Conservation (phyloP, 2,113 vertebrate genomes). For the Rynchops niger region DNA sequence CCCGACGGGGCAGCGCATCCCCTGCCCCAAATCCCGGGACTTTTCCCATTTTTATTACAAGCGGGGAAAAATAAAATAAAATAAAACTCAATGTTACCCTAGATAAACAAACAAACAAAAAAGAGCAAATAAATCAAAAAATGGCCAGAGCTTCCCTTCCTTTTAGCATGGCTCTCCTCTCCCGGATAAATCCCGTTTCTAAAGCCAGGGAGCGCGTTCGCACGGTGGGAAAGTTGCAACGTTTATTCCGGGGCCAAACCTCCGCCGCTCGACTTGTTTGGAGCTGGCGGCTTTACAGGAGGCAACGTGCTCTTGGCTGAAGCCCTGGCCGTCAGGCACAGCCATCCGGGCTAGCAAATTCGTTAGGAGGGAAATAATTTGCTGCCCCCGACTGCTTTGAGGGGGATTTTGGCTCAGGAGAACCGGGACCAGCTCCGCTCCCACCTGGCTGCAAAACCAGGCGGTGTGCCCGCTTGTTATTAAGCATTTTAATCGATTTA, state of each 20-base stretch:
- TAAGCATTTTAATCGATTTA: background rate
- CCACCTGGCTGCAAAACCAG: background rate
- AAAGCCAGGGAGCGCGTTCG: background rate
- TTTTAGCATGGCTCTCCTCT: background rate
- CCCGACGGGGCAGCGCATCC: background rate
- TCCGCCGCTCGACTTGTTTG: background rate
- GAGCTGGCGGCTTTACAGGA: background rate
- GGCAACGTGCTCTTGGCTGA: background rate
- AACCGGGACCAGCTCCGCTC: background rate
- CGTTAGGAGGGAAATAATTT: background rate
- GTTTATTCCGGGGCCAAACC: background rate
- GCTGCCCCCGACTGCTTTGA: background rate
- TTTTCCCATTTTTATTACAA: background rate
- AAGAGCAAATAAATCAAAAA: background rate
- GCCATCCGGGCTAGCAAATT: background rate
- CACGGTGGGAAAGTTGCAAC: background rate
- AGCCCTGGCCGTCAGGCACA: background rate
- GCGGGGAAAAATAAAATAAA: fast-evolving
- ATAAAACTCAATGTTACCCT: background rate
- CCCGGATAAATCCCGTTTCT: background rate
- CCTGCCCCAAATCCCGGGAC: background rate
- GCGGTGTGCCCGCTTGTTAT: background rate
- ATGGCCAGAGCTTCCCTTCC: background rate
- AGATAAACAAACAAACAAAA: background rate
- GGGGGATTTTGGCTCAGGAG: background rate